These are phyloP conservation scores for Agrilus planipennis DNA, from an alignment of 1,140 invertebrate genomes.

Conservation along the genomic window DNA sequence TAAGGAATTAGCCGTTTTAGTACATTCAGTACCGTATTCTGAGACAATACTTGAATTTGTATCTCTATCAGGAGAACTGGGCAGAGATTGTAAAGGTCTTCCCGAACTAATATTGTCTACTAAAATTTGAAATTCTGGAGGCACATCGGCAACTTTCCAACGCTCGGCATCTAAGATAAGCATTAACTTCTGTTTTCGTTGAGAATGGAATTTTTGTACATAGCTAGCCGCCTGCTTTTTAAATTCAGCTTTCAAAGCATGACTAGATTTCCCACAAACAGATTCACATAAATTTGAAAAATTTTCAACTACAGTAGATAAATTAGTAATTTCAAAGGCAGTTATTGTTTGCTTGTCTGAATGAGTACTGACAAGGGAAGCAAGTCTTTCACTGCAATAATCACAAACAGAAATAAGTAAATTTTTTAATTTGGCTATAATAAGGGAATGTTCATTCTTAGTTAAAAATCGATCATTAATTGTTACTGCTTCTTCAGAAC, in stretches of 20 bases:
- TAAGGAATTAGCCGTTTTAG: constrained; percentile 41
- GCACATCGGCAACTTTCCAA: constrained; percentile 90
- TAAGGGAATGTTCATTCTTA: constrained; percentile 51
- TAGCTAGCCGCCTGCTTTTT: constrained; percentile 84
- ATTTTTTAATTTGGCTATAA: constrained; percentile 59
- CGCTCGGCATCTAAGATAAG: constrained; percentile 78
- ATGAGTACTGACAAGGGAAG: constrained; percentile 69
- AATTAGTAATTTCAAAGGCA: constrained; percentile 62
- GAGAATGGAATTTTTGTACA: constrained; percentile 82
- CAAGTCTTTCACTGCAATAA: constrained; percentile 83
- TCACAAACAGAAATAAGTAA: constrained; percentile 72
- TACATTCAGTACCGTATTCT: constrained; percentile 12
- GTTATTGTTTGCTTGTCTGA: constrained; percentile 55
- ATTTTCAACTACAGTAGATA: constrained; percentile 66
- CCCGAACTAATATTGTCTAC: constrained; percentile 57
- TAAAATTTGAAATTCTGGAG: constrained; percentile 71
- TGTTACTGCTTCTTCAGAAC: constrained; percentile 9
- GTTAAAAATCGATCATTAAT: constrained; percentile 52
- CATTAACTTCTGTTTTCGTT: constrained; percentile 74
- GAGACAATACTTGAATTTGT: constrained; percentile 4
- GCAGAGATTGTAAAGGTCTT: constrained; percentile 29
- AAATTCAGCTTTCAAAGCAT: constrained; percentile 67
- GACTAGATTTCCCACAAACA: constrained; percentile 67
- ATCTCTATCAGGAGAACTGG: constrained; percentile 18
- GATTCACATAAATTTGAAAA: constrained; percentile 66